A percentile compares a stretch with the other conserved stretches of the same genome.
These are phyloP conservation scores for Pocillopora verrucosa DNA, from an alignment of 64 coral and sea anemone genomes.

Conservation along the genomic window DNA sequence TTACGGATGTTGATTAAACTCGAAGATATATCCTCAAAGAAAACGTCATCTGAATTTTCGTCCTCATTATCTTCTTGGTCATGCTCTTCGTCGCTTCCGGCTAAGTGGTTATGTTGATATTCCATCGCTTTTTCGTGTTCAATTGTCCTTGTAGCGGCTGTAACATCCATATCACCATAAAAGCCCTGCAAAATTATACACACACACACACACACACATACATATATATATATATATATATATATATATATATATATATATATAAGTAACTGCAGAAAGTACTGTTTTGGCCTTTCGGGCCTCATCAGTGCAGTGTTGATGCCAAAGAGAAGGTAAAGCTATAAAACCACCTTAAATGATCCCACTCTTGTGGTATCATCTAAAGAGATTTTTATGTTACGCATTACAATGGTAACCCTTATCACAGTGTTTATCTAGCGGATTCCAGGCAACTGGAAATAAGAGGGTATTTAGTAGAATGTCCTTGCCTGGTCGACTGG, in stretches of 20 bases:
- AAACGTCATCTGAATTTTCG: neutral
- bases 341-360: too few species aligned
- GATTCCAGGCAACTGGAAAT: neutral
- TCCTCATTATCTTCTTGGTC: neutral
- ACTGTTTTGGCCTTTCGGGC: too few species aligned
- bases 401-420: too few species aligned
- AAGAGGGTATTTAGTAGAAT: neutral
- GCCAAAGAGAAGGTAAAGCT: too few species aligned
- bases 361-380: too few species aligned
- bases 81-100: neutral
- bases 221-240: too few species aligned
- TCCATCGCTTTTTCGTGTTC: neutral
- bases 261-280: too few species aligned
- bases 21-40: constrained; percentile 39
- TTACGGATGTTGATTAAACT: constrained; percentile 27
- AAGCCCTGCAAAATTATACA: neutral
- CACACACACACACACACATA: too few species aligned
- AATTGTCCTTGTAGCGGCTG: neutral
- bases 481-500: constrained; percentile 4
- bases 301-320: too few species aligned
- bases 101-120: neutral
- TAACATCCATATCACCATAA: neutral
- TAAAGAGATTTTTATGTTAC: too few species aligned
- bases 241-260: too few species aligned
- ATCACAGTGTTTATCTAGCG: too few species aligned